phyloP scores from a whole-genome alignment of 2,113 vertebrate species.

The Alethe castanea region DNA sequence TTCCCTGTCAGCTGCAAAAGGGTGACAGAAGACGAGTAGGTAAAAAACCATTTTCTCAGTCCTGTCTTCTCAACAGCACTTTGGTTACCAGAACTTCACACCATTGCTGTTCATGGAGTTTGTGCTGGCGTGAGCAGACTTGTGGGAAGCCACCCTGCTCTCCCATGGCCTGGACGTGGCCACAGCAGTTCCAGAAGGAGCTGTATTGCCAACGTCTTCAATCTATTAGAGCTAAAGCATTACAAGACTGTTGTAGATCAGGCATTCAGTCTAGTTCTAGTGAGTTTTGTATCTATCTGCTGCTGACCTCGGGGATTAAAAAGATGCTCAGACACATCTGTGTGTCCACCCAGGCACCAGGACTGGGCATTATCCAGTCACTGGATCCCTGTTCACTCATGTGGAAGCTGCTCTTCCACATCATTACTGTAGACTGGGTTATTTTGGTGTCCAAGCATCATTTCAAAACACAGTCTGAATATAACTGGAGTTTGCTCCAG shows the following conservation, averaged over 20 bases:
- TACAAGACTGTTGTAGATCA: background rate
- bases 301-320: background rate
- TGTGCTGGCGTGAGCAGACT: background rate
- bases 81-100: background rate
- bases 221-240: background rate
- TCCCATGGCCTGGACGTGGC: background rate
- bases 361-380: background rate
- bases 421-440: background rate
- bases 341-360: background rate
- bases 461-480: background rate
- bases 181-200: background rate
- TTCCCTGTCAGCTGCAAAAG: background rate
- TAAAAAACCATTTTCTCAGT: background rate
- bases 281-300: background rate
- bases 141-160: background rate
- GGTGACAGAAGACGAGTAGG: background rate
- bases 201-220: background rate
- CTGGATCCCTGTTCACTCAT: background rate
- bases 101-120: background rate
- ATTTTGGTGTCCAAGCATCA: background rate
- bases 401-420: background rate
- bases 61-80: background rate
- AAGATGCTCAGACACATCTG: background rate
- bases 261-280: background rate
- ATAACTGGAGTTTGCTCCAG: background rate